These are phyloP conservation scores for Diadema setosum DNA, from an alignment of 35 echinoderm and acorn worm genomes.

Conservation along the genomic window DNA sequence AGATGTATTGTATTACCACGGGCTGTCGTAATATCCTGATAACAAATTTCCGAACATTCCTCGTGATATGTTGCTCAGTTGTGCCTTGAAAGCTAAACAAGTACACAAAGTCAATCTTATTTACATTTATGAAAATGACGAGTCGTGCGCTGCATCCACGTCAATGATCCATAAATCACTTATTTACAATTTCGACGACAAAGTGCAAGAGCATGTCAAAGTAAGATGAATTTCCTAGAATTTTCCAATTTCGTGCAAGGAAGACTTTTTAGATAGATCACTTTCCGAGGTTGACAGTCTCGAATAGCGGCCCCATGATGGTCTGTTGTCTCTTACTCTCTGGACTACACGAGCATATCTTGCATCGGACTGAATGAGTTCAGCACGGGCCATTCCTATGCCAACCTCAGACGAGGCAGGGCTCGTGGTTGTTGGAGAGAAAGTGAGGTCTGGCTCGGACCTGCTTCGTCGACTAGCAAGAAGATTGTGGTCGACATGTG, in stretches of 20 bases:
- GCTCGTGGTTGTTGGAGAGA: background rate
- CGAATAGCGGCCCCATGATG: constrained; percentile 15
- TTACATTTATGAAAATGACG: too few relatives aligned
- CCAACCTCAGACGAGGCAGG: background rate
- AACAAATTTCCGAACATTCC: too few relatives aligned
- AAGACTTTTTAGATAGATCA: background rate
- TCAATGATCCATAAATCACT: background rate
- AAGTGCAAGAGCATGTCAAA: too few relatives aligned
- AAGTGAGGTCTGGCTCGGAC: background rate
- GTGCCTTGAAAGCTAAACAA: too few relatives aligned
- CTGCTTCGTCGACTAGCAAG: background rate
- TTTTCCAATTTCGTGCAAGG: background rate
- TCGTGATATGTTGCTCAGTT: too few relatives aligned
- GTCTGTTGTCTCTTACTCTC: background rate
- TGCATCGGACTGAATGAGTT: background rate
- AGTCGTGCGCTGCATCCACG: too few relatives aligned
- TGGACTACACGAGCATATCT: background rate
- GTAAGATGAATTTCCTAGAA: background rate
- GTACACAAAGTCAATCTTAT: too few relatives aligned
- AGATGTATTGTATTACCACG: too few relatives aligned
- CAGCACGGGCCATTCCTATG: background rate
- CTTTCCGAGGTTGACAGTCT: background rate
- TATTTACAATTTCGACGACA: background rate
- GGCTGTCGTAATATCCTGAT: too few relatives aligned
- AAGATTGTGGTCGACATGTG: background rate